Conservation (phyloP, 2,113 vertebrate genomes). For the Cyanoramphus novaezelandiae region DNA sequence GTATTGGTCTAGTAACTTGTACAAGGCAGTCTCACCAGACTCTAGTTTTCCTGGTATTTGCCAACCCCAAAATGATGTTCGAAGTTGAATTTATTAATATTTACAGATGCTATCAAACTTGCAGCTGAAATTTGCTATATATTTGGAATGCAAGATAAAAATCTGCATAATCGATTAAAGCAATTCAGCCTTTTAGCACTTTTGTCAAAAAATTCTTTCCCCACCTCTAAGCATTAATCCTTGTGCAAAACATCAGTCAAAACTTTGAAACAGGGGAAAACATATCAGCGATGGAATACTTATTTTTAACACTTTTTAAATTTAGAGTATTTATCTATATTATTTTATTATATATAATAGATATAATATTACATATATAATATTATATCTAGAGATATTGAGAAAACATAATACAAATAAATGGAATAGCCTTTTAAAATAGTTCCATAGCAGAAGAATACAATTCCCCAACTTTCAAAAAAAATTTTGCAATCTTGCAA, state of each 20-base stretch:
- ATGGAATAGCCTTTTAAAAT: neutral
- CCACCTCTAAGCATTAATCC: neutral
- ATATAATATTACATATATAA: too few relatives aligned
- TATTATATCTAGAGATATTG: neutral
- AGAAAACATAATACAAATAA: neutral
- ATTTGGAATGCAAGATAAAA: neutral
- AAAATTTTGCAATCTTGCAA: neutral
- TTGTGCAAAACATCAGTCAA: neutral
- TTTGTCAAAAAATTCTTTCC: neutral
- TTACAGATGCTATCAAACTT: neutral
- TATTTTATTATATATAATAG: neutral
- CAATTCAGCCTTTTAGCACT: neutral
- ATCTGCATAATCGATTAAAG: neutral
- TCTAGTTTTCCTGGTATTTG: neutral
- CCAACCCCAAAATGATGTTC: neutral
- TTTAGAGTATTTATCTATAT: neutral
- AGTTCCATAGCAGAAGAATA: neutral
- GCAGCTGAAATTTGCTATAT: neutral
- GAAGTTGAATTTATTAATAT: conserved; percentile 10
- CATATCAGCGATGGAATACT: neutral
- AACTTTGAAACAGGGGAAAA: neutral
- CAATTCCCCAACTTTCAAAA: neutral
- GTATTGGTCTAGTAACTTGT: neutral
- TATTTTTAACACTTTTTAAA: neutral
- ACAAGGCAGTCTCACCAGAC: neutral